Conservation (phyloP, 2,888 invertebrate species). For the Cylindroiulus punctatus region DNA sequence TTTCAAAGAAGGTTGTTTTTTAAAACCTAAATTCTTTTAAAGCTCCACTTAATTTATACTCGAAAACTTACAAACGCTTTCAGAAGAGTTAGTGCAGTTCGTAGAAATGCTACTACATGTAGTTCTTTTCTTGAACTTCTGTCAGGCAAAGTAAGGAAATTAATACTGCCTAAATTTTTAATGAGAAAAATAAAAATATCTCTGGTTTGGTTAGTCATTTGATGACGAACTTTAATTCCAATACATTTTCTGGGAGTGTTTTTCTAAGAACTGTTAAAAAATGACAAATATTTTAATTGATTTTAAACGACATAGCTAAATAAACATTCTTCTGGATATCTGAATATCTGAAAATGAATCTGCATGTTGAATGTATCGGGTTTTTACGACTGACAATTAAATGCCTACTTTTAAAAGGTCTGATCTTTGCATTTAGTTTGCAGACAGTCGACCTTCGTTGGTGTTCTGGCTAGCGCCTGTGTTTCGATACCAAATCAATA, state of each 20-base stretch:
- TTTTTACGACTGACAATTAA: background rate
- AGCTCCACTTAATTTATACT: background rate
- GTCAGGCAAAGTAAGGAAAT: too few relatives aligned
- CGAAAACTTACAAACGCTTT: background rate
- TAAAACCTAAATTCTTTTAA: background rate
- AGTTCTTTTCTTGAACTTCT: background rate
- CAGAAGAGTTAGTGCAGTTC: background rate
- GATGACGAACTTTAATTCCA: background rate
- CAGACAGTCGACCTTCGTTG: background rate
- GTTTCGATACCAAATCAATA: slow-evolving; percentile 35
- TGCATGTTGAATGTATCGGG: background rate
- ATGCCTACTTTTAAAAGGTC: background rate
- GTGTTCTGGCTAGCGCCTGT: background rate
- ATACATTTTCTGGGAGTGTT: background rate
- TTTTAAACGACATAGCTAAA: background rate
- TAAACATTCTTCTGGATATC: background rate
- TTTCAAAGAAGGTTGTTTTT: background rate
- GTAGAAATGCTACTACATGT: background rate
- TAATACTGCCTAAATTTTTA: too few relatives aligned
- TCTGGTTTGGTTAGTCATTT: background rate
- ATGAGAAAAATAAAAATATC: too few relatives aligned
- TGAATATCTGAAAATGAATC: background rate
- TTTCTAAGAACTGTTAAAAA: background rate
- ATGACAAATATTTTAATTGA: background rate
- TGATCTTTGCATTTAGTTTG: background rate